phyloP scores from a whole-genome alignment of 2,888 invertebrate species.

The Tetragonisca angustula region DNA sequence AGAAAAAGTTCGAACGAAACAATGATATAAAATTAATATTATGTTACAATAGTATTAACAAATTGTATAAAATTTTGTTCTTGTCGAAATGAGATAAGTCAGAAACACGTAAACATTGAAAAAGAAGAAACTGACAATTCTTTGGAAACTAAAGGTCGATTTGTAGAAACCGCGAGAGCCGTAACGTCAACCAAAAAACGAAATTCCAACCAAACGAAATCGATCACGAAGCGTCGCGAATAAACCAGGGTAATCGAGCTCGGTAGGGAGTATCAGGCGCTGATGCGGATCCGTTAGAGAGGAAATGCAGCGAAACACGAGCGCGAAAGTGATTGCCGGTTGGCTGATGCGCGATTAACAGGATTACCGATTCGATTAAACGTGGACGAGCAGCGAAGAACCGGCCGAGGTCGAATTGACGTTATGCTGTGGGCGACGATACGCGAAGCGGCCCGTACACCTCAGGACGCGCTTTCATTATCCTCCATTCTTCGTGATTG shows the following conservation, averaged over 20 bases:
- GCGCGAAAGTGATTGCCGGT: conserved; percentile 28
- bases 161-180: neutral
- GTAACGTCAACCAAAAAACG: neutral
- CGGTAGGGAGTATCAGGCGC: neutral
- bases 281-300: neutral
- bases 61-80: neutral
- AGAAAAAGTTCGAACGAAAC: neutral
- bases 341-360: conserved; percentile 31
- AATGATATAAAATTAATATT: no score
- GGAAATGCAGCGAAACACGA: conserved; percentile 8
- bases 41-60: no score
- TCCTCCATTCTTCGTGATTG: conserved; percentile 67
- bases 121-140: neutral
- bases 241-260: neutral
- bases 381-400: conserved; percentile 29
- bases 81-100: neutral
- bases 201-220: neutral
- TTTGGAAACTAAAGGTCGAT: neutral
- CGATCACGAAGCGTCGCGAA: neutral
- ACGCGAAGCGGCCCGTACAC: conserved; percentile 38
- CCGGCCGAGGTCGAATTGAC: conserved; percentile 37
- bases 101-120: neutral
- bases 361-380: conserved; percentile 29
- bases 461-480: conserved; percentile 48
- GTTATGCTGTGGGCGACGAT: conserved; percentile 51